Percentiles rank a stretch among this genome's conserved stretches.
Conservation (phyloP, 2,888 invertebrate genomes). For the Alsophila aescularia region DNA sequence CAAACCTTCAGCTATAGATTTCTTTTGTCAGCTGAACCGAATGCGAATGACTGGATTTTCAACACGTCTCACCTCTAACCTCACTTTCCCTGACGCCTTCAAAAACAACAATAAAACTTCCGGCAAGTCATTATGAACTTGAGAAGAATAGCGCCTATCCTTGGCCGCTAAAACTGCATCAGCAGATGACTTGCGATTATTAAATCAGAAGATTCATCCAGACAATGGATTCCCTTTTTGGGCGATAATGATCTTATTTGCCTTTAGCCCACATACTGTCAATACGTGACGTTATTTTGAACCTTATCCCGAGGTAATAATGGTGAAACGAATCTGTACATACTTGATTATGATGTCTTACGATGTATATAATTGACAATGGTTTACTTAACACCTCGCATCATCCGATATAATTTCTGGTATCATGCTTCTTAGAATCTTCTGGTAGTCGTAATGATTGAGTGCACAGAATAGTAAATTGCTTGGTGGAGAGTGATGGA, state of each 20-base stretch:
- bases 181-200: constrained; percentile 18
- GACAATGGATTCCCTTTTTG: constrained; percentile 26
- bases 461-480: neutral
- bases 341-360: neutral
- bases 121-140: constrained; percentile 67
- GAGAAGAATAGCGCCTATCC: constrained; percentile 51
- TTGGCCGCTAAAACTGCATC: constrained; percentile 44
- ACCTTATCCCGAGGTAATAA: neutral
- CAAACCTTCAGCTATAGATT: constrained; percentile 30
- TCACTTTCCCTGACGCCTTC: constrained; percentile 66
- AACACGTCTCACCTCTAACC: constrained; percentile 64
- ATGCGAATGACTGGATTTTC: constrained; percentile 38
- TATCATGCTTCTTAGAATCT: constrained; percentile 1
- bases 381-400: neutral
- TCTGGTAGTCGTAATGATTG: neutral
- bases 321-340: neutral
- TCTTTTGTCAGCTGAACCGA: constrained; percentile 34
- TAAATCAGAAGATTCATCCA: constrained; percentile 14
- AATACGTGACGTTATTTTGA: neutral
- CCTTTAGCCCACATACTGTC: neutral
- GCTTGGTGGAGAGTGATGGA: neutral
- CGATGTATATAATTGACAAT: neutral
- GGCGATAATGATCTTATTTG: constrained; percentile 16
- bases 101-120: constrained; percentile 57
- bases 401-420: constrained; percentile 28